Conservation (phyloP, 1,140 invertebrate genomes). For the Hyles euphorbiae region DNA sequence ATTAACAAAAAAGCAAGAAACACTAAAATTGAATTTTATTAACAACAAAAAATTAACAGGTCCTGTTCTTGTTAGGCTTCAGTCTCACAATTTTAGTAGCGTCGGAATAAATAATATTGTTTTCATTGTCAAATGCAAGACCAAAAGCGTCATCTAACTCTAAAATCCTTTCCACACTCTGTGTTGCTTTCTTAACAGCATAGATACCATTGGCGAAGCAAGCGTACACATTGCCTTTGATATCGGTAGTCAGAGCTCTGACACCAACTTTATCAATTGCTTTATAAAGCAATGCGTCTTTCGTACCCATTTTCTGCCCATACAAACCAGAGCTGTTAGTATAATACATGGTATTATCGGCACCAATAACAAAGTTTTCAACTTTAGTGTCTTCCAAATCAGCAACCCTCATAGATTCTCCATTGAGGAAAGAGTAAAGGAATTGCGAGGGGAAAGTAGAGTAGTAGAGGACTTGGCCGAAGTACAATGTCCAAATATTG, state of each 20-base stretch:
- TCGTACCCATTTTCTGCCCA: constrained; percentile 43
- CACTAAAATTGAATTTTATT: background rate
- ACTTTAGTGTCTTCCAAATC: constrained; percentile 60
- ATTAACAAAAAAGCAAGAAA: background rate
- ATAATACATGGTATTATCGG: constrained; percentile 43
- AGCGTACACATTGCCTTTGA: constrained; percentile 37
- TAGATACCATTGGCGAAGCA: constrained; percentile 50
- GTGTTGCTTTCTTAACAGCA: constrained; percentile 28
- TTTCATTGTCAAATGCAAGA: constrained; percentile 48
- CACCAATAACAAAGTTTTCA: constrained; percentile 52
- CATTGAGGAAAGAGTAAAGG: constrained; percentile 40
- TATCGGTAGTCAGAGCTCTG: constrained; percentile 42
- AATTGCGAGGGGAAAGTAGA: constrained; percentile 49
- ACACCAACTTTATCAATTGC: constrained; percentile 22
- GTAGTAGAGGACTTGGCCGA: constrained; percentile 48
- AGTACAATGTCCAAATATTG: constrained; percentile 52
- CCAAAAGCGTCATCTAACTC: constrained; percentile 45
- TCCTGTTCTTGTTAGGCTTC: constrained; percentile 35
- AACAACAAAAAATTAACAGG: constrained; percentile 21
- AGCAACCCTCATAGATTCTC: constrained; percentile 30
- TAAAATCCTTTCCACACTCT: constrained; percentile 34
- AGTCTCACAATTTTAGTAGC: constrained; percentile 35
- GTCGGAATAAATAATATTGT: constrained; percentile 57
- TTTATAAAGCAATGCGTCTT: constrained; percentile 36
- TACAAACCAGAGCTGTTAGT: constrained; percentile 48